Base-by-base conservation (phyloP, 2,113 vertebrate genomes). In the Semnornis frantzii region DNA sequence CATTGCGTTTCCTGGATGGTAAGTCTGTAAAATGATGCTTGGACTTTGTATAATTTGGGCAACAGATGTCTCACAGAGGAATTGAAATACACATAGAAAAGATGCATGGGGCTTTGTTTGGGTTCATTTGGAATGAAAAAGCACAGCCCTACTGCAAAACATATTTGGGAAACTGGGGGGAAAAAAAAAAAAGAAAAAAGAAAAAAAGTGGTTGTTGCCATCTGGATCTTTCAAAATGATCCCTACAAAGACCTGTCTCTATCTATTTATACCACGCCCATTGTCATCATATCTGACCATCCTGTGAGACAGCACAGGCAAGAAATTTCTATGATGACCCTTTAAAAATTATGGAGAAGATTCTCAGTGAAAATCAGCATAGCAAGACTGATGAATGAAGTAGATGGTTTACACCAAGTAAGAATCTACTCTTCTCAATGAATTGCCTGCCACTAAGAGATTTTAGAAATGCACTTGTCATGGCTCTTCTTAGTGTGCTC, bases 171-270 rank as follows among this genome's bases (percentile, higher is more conserved):
- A 77, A 58, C 42, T 73, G 37, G 58, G 73, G 37, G 11, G 37
- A 10, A 4, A 10, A 10, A 34, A 82, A 76, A 83, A 90, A 84
- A 91, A 77, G 7, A 50, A 50, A 50, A 50, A 52, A 24, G n/a
- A n/a, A 52, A 52, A 70, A 80, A 73, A 12, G 82, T 75, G 54
- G 50, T 62, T 87, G 60, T 72, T 96, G 75, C 94, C 95, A 95
- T 93, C 94, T 95, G 94, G 79, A 54, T 94, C 87, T 83, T 95
- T 83, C 85, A 89, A 85, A 94, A 93, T 33, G 54, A 94, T 92
- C 89, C 62, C 48, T 87, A 70, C 62, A 87, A 68, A 96, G 91
- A 93, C 95, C 87, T 73, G 25, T 94, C 92, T 96, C 72, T 94
- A 88, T 82, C 92, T 93, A 55, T 90, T 94, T 96, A 65, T 89